These are phyloP conservation scores for Tetragnatha versicolor DNA, from an alignment of 1,140 invertebrate species.

Conservation along the genomic window DNA sequence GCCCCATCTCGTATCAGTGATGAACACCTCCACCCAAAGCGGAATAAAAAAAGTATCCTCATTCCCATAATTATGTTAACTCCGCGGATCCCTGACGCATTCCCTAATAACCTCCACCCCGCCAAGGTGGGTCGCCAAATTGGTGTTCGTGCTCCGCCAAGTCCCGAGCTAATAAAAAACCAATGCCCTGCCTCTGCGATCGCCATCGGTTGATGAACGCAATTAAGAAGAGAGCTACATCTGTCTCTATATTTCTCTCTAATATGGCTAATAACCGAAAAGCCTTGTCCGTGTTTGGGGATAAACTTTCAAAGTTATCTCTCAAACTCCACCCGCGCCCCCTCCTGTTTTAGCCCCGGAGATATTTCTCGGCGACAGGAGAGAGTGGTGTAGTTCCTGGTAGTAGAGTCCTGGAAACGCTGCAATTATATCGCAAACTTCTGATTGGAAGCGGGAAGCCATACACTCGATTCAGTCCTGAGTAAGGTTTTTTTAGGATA, in stretches of 20 bases:
- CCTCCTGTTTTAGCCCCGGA: background rate
- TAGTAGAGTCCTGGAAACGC: background rate
- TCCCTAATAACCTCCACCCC: no score
- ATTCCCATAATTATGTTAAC: no score
- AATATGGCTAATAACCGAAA: slow-evolving; percentile 50
- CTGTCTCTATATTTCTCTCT: slow-evolving; percentile 44
- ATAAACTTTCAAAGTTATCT: slow-evolving; percentile 54
- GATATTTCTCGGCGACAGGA: background rate
- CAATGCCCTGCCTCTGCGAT: slow-evolving; percentile 26
- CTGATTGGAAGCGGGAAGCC: no score
- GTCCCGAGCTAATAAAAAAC: slow-evolving; percentile 40
- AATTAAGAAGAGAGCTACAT: slow-evolving; percentile 47
- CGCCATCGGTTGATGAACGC: slow-evolving; percentile 39
- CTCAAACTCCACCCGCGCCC: slow-evolving; percentile 22
- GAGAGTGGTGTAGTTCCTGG: slow-evolving; percentile 24
- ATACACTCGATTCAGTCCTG: no score
- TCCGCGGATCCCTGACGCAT: no score
- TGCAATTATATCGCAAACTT: no score
- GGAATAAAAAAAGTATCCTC: no score
- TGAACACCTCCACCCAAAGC: no score
- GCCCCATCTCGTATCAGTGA: no score
- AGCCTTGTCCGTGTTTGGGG: slow-evolving; percentile 44
- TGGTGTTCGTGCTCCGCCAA: slow-evolving; percentile 30
- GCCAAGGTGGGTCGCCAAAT: slow-evolving; percentile 18
- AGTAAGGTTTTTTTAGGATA: no score